Conservation (phyloP, 2,888 invertebrate species). For the Eupithecia dodoneata region DNA sequence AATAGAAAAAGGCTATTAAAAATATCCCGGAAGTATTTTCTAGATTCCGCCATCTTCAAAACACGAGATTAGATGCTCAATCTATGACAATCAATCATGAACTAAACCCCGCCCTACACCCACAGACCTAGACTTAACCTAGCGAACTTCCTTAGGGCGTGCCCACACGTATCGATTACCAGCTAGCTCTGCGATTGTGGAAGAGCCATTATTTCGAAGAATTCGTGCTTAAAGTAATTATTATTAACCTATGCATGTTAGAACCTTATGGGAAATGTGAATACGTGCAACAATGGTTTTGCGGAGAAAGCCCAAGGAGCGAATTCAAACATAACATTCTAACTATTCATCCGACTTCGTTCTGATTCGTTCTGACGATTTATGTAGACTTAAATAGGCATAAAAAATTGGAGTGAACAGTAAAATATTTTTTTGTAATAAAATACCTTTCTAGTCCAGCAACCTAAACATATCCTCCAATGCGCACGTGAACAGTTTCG, state of each 20-base stretch:
- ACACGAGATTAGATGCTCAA: neutral
- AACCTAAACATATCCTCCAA: no score
- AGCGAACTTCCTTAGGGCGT: slow-evolving; percentile 6
- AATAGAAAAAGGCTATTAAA: neutral
- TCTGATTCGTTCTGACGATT: no score
- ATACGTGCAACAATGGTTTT: neutral
- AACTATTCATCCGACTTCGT: no score
- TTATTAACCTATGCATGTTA: neutral
- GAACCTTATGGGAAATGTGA: neutral
- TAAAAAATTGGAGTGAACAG: no score
- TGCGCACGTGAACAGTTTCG: no score
- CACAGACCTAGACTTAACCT: neutral
- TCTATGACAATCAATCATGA: neutral
- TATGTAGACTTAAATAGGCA: no score
- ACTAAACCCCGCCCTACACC: neutral
- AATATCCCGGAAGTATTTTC: neutral
- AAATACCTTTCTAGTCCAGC: no score
- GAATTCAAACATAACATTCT: no score
- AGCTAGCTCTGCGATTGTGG: neutral
- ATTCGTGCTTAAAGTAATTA: neutral
- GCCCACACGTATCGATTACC: slow-evolving; percentile 8
- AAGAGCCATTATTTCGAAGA: neutral
- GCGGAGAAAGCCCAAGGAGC: neutral
- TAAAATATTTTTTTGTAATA: no score
- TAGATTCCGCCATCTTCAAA: neutral